Evolutionary conservation across 2,113 vertebrate genomes (phyloP).

Genomic region (Vireo altiloquus): DNA sequence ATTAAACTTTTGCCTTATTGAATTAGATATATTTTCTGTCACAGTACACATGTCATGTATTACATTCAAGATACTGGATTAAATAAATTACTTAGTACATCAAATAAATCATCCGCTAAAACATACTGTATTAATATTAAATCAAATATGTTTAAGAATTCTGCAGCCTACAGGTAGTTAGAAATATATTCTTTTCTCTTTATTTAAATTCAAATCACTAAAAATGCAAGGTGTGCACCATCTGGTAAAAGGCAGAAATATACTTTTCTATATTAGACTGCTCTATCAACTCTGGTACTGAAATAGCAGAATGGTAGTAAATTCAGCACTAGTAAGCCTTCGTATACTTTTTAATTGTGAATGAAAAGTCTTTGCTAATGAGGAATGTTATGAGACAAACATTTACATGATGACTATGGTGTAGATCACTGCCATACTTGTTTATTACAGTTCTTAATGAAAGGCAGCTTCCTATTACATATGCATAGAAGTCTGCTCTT

Average conservation of each 20-base stretch:
- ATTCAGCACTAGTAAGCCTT: background rate
- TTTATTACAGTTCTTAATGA: slow-evolving; percentile 13
- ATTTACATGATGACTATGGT: background rate
- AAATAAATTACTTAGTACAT: slow-evolving; percentile 26
- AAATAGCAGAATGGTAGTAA: background rate
- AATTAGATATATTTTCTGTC: slow-evolving; percentile 22
- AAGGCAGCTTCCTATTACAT: background rate
- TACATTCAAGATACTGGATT: background rate
- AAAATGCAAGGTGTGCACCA: background rate
- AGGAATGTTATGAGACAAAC: background rate
- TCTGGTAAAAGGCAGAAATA: background rate
- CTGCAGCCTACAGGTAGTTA: background rate
- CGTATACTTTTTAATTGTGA: background rate
- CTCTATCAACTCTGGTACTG: background rate
- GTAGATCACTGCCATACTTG: background rate
- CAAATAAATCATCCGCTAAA: slow-evolving; percentile 45
- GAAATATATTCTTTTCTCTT: background rate
- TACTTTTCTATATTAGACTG: background rate
- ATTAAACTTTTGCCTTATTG: slow-evolving; percentile 6
- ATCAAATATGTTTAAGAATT: slow-evolving; percentile 29
- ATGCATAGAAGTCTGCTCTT: background rate
- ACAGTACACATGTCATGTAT: background rate
- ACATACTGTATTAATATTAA: slow-evolving; percentile 37
- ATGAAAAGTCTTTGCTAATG: background rate
- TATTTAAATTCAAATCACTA: slow-evolving; percentile 34